Conservation (phyloP, 2,113 vertebrate species). For the Cyprinodon tularosa region DNA sequence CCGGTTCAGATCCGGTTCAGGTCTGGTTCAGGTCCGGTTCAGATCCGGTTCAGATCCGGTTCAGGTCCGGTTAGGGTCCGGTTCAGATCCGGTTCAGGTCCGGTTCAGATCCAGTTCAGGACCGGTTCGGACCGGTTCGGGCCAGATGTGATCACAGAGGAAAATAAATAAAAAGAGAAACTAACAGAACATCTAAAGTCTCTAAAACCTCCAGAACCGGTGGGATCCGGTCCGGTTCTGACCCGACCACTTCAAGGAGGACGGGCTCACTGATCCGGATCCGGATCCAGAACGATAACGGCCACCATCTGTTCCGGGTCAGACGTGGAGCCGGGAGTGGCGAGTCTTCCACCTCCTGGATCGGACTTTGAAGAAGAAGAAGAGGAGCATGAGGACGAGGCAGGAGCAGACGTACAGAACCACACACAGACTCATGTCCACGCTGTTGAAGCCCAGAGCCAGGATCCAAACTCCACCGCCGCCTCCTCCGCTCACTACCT, state of each 20-base stretch:
- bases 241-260: too few species aligned
- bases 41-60: too few species aligned
- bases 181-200: neutral
- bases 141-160: neutral
- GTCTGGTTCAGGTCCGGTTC: too few species aligned
- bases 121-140: neutral
- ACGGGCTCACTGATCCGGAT: neutral
- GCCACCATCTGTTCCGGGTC: neutral
- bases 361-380: slow-evolving; percentile 90
- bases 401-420: slow-evolving; percentile 88
- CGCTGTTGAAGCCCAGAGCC: slow-evolving; percentile 89
- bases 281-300: neutral
- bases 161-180: slow-evolving; percentile 7
- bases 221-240: neutral
- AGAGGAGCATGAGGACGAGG: slow-evolving; percentile 93
- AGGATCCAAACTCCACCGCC: slow-evolving; percentile 74
- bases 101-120: too few species aligned
- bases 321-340: slow-evolving; percentile 75
- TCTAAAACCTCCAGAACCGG: neutral
- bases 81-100: too few species aligned
- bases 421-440: slow-evolving; percentile 97
- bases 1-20: too few species aligned
- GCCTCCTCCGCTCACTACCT: neutral
- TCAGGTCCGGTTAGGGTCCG: too few species aligned
- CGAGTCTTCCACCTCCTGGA: slow-evolving; percentile 86